phyloP scores from a whole-genome alignment of 1,140 invertebrate genomes.

The Drosophila elegans region DNA sequence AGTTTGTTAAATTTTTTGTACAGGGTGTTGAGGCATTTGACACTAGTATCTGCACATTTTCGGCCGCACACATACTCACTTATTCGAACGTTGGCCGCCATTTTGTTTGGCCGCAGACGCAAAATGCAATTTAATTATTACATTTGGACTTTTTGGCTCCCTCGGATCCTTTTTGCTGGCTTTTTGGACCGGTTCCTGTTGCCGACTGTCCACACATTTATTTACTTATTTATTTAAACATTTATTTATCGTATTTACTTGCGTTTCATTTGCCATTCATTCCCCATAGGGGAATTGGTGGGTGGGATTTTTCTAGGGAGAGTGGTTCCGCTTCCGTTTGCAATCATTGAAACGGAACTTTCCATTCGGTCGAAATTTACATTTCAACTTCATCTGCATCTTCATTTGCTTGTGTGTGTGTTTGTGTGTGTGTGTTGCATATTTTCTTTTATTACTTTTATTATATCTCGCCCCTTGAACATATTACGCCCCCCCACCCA shows the following conservation, averaged over 20 bases:
- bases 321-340: slow-evolving; percentile 31
- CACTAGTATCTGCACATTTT: background rate
- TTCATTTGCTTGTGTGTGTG: slow-evolving; percentile 22
- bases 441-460: slow-evolving; percentile 65
- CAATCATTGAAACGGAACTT: slow-evolving; percentile 50
- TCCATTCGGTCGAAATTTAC: slow-evolving; percentile 49
- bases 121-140: slow-evolving; percentile 83
- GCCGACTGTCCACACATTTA: slow-evolving; percentile 50
- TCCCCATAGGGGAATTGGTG: background rate
- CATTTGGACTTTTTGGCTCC: slow-evolving; percentile 59
- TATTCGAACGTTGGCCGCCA: slow-evolving; percentile 53
- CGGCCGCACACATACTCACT: slow-evolving; percentile 10
- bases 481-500: background rate
- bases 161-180: background rate
- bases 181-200: slow-evolving; percentile 3
- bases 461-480: slow-evolving; percentile 27
- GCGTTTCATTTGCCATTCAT: slow-evolving; percentile 29
- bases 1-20: background rate
- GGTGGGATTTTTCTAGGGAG: background rate
- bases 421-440: slow-evolving; percentile 23
- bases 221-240: slow-evolving; percentile 78
- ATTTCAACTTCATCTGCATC: slow-evolving; percentile 59
- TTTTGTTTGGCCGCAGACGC: slow-evolving; percentile 77
- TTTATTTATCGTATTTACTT: slow-evolving; percentile 73
- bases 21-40: background rate